Base-by-base conservation (phyloP, 2,113 vertebrate species). In the Andinoacara biseriatus region DNA sequence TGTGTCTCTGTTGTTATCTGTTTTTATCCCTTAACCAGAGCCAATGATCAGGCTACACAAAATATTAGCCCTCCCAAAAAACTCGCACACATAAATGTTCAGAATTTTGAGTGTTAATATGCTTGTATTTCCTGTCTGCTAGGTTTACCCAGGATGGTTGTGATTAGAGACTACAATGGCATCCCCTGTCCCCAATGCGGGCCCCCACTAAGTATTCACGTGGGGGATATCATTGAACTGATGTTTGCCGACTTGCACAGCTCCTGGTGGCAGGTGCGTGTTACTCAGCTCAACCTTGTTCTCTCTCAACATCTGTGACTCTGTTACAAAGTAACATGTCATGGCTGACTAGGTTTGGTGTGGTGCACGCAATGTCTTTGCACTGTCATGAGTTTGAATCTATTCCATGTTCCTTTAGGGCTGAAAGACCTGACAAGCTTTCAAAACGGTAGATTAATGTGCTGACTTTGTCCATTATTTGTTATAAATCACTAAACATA, bases 91-190 rank as follows among this genome's bases (percentile, higher is more conserved):
- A 33, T 75, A 62, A 54, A 80, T 67, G 38, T 60, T 38, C 49
- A 14, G 56, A 83, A 72, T 60, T 22, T 29, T 65, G 20, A 78
- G 38, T 38, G 5, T 72, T 20, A 76, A 61, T 78, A 8, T 82
- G 15, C 78, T 83, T 84, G 15, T 83, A 7, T 74, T 81, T 59
- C 75, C 59, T 87, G 69, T 84, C 75, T 63, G 11, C 54, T 69
- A 99, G 98, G 97, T 89, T 95, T 98, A 89, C 97, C 98, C 62
- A 97, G 96, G 95, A 97, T 99, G 97, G 95, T 98, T 83, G 97
- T 97, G 7, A 97, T 98, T 93, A 94, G 92, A 90, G 96, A 95
- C 87, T 99, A 99, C 78, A 86, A 0, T 8, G 98, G 98, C n/a
- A 75, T 91, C 33, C 97, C 98, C 0, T 92, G 90, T 67, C 98